Conservation (phyloP, 2,113 vertebrate genomes). For the Sebastes fasciatus region DNA sequence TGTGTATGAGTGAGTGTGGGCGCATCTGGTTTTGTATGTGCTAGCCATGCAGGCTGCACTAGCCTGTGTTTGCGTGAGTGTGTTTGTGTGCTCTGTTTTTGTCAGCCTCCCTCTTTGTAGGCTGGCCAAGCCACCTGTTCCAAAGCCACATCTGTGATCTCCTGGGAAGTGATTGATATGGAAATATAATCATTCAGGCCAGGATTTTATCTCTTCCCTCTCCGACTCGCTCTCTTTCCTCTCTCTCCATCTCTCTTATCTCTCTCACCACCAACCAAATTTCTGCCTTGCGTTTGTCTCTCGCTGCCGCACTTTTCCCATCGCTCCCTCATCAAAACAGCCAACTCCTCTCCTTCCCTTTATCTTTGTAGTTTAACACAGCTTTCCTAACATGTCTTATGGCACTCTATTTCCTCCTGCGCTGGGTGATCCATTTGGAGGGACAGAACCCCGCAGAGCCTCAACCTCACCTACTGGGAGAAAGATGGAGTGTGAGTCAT, state of each 20-base stretch:
- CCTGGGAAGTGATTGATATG: slow-evolving; percentile 88
- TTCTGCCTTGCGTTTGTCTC: slow-evolving; percentile 64
- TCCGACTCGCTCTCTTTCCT: slow-evolving; percentile 54
- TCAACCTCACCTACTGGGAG: slow-evolving; percentile 71
- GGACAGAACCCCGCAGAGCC: slow-evolving; percentile 68
- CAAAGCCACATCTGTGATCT: slow-evolving; percentile 87
- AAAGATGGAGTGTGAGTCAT: slow-evolving; percentile 74
- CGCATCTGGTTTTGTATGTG: slow-evolving; percentile 46
- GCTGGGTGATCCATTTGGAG: slow-evolving; percentile 74
- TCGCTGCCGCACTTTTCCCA: slow-evolving; percentile 42
- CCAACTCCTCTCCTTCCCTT: slow-evolving; percentile 35
- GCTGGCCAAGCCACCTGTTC: slow-evolving; percentile 87
- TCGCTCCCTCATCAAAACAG: slow-evolving; percentile 41
- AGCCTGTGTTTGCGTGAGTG: slow-evolving; percentile 50
- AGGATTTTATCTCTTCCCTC: slow-evolving; percentile 71
- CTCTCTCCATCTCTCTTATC: slow-evolving; percentile 65
- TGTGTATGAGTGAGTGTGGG: background rate
- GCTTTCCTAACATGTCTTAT: slow-evolving; percentile 46
- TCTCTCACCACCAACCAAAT: slow-evolving; percentile 59
- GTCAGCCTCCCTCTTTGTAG: slow-evolving; percentile 81
- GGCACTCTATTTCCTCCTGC: slow-evolving; percentile 55
- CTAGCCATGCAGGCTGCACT: slow-evolving; percentile 27
- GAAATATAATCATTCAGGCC: slow-evolving; percentile 86
- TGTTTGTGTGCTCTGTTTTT: slow-evolving; percentile 76
- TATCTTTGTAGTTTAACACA: slow-evolving; percentile 60